Percentiles rank a stretch among this genome's conserved stretches.
These are phyloP conservation scores for Trematomus bernacchii DNA, from an alignment of 2,797 vertebrate genomes.

Conservation along the genomic window DNA sequence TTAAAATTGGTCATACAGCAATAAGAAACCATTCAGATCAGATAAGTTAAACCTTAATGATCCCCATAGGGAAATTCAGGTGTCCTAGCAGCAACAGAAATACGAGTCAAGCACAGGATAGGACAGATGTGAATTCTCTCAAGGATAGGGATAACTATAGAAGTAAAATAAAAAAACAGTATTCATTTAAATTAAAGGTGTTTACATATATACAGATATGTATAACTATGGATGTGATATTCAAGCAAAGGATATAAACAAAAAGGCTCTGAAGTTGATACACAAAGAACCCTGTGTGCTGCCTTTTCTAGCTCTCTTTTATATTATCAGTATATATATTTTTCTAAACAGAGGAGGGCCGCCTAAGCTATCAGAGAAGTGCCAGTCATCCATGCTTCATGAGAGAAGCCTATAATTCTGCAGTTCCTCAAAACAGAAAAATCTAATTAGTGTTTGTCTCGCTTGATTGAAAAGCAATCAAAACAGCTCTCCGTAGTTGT, in stretches of 20 bases:
- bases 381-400: conserved; percentile 72
- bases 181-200: too few relatives aligned
- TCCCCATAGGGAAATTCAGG: too few relatives aligned
- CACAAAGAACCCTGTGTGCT: neutral
- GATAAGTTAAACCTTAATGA: too few relatives aligned
- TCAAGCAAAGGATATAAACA: conserved; percentile 26
- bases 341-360: conserved; percentile 32
- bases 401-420: conserved; percentile 74
- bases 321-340: neutral
- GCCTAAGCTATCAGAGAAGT: conserved; percentile 62
- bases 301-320: conserved; percentile 7
- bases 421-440: conserved; percentile 71
- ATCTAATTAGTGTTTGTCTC: conserved; percentile 86
- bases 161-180: too few relatives aligned
- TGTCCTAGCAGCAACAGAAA: too few relatives aligned
- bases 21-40: neutral
- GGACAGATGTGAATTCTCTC: too few relatives aligned
- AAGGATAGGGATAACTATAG: too few relatives aligned
- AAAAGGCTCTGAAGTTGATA: conserved; percentile 27
- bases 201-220: too few relatives aligned
- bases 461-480: conserved; percentile 89
- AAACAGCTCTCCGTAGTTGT: conserved; percentile 77
- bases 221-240: too few relatives aligned
- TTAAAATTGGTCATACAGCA: conserved; percentile 14
- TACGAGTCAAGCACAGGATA: too few relatives aligned